Evolutionary conservation across 1,140 invertebrate genomes (phyloP).

Genomic region (fruit fly (Drosophila melanogaster)): Release_6_plus_ISO1_MT NT_037436.4:4545501-4546000

Average conservation of each 20-base stretch:
- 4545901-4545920: too few species aligned
- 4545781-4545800: slow-evolving; percentile 31
- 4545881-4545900: too few species aligned
- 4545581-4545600: slow-evolving; percentile 31
- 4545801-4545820: slow-evolving; percentile 23
- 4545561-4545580: slow-evolving; percentile 49
- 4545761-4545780: slow-evolving; percentile 9
- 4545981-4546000: too few species aligned
- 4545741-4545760: background rate
- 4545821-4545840: background rate
- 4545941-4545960: too few species aligned
- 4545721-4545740: slow-evolving; percentile 9
- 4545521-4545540: slow-evolving; percentile 13
- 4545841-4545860: too few species aligned
- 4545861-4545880: too few species aligned
- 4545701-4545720: slow-evolving; percentile 16
- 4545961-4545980: too few species aligned
- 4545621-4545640: slow-evolving; percentile 33
- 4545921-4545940: too few species aligned
- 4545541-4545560: slow-evolving; percentile 59
- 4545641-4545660: background rate
- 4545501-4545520: slow-evolving; percentile 31
- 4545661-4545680: slow-evolving; percentile 3
- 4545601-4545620: slow-evolving; percentile 62
- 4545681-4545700: slow-evolving; percentile 29